phyloP scores from a whole-genome alignment of 2,888 invertebrate genomes.

The Nomada ferruginata region DNA sequence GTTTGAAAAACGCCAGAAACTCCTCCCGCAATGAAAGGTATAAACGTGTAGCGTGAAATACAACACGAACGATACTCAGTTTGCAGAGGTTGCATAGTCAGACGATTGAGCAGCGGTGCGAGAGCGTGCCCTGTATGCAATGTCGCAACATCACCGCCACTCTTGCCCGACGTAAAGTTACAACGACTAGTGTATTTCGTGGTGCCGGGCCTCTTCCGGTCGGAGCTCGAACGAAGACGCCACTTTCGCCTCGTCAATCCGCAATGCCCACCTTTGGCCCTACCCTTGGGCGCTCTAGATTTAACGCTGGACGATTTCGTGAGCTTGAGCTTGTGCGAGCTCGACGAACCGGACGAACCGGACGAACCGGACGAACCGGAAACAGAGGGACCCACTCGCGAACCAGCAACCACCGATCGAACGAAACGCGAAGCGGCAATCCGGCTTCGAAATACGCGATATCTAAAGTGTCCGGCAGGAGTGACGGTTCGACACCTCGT shows the following conservation, averaged over 20 bases:
- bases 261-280: conserved; percentile 73
- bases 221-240: conserved; percentile 78
- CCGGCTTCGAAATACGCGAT: conserved; percentile 86
- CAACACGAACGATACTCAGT: conserved; percentile 64
- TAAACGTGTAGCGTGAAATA: not conserved
- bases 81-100: conserved; percentile 81
- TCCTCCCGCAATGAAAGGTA: not conserved
- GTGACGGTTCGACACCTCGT: conserved; percentile 95
- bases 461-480: conserved; percentile 95
- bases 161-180: conserved; percentile 74
- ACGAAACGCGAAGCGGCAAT: conserved; percentile 58
- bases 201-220: conserved; percentile 79
- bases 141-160: conserved; percentile 72
- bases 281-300: conserved; percentile 76
- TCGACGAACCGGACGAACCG: conserved; percentile 54
- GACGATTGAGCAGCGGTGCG: conserved; percentile 76
- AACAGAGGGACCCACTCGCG: conserved; percentile 6
- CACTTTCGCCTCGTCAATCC: conserved; percentile 78
- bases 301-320: conserved; percentile 78
- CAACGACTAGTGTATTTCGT: conserved; percentile 79
- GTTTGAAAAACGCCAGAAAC: not conserved
- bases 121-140: conserved; percentile 79
- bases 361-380: conserved; percentile 52
- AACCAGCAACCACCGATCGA: conserved; percentile 47
- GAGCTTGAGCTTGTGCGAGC: conserved; percentile 77